phyloP scores from a whole-genome alignment of 2,888 invertebrate species.

The Sussaba pulchella region DNA sequence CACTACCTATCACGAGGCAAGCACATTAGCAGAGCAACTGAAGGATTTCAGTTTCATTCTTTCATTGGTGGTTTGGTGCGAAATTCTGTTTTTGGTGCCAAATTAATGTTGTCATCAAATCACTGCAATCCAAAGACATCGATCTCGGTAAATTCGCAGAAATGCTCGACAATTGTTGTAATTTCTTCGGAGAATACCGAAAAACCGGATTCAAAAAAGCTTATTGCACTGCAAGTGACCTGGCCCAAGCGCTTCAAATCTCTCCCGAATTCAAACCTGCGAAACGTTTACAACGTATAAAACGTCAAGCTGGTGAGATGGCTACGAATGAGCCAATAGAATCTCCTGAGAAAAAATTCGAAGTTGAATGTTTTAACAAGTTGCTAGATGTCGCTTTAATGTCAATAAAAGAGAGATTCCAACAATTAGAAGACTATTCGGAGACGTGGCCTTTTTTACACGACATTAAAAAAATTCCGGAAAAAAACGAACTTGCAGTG shows the following conservation, averaged over 20 bases:
- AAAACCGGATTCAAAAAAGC: conserved; percentile 13
- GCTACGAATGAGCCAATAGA: conserved; percentile 70
- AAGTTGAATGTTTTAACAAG: too few species aligned
- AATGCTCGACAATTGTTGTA: conserved; percentile 33
- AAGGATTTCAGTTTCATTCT: conserved; percentile 74
- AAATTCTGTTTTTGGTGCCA: conserved; percentile 76
- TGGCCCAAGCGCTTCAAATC: conserved; percentile 70
- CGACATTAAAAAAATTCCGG: conserved; percentile 57
- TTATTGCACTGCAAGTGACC: conserved; percentile 70
- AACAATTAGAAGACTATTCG: conserved; percentile 61
- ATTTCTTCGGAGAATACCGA: background rate
- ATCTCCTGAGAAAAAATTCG: conserved; percentile 30
- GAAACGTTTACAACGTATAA: conserved; percentile 70
- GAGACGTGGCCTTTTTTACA: conserved; percentile 64
- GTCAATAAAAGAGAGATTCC: conserved; percentile 67
- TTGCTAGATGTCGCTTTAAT: conserved; percentile 57
- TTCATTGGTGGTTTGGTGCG: conserved; percentile 77
- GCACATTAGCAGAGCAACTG: conserved; percentile 70
- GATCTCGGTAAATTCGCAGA: too few species aligned
- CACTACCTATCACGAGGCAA: conserved; percentile 68
- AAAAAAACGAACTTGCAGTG: conserved; percentile 40
- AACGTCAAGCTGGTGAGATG: conserved; percentile 72
- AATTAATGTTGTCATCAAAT: conserved; percentile 72
- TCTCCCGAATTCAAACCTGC: conserved; percentile 72
- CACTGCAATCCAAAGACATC: conserved; percentile 8